Percentiles rank a stretch among this genome's conserved stretches.
Conservation (phyloP, 2,113 vertebrate species). For the Chloropsis hardwickii region DNA sequence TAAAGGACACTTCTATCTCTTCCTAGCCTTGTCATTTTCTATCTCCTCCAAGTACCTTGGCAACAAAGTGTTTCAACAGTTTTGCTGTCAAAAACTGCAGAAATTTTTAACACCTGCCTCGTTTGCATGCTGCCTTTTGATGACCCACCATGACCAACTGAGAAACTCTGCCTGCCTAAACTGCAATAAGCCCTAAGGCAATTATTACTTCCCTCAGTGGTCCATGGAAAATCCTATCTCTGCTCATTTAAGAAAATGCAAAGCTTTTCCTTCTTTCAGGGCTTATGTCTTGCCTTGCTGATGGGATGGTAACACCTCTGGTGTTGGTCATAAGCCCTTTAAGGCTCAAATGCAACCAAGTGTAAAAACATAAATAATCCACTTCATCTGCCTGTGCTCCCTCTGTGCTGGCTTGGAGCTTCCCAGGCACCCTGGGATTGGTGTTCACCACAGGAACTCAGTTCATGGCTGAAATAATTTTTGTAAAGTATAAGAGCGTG, state of each 20-base stretch:
- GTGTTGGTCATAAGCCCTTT: neutral
- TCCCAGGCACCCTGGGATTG: neutral
- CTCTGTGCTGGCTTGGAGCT: neutral
- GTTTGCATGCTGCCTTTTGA: neutral
- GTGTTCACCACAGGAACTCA: neutral
- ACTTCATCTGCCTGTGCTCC: neutral
- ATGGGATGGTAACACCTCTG: neutral
- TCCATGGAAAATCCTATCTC: neutral
- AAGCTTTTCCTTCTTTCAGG: neutral
- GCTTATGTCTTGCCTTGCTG: neutral
- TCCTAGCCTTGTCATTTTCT: neutral
- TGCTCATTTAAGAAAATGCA: neutral
- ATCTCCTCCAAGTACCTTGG: neutral
- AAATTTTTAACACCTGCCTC: neutral
- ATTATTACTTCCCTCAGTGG: neutral
- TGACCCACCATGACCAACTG: neutral
- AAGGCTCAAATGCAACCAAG: neutral
- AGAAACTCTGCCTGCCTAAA: neutral
- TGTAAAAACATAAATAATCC: neutral
- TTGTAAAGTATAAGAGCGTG: neutral
- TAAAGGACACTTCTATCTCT: neutral
- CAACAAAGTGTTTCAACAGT: neutral
- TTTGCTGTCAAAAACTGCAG: neutral
- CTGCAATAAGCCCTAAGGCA: neutral
- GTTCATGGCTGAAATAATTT: neutral